Evolutionary conservation across 2,888 invertebrate species (phyloP), one percentile per base, ranked within the genome.

Genomic region (Anagyrus pseudococci): DNA sequence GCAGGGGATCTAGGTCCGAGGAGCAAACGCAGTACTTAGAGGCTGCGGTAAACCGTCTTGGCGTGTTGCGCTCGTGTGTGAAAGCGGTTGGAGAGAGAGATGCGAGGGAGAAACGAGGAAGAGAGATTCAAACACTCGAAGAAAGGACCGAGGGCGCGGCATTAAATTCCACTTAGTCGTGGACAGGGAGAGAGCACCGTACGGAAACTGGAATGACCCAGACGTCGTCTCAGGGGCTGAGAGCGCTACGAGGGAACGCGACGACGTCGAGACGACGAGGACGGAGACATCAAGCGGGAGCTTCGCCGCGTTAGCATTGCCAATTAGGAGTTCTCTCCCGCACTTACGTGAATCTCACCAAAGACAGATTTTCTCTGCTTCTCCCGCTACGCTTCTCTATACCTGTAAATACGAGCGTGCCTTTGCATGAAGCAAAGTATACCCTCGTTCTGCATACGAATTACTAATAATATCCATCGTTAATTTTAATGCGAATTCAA

Each of bases 131-230:
- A n/a, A 15, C 55, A 48, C 55, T 17, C 33, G 52, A 33, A 40
- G 40, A 57, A 53, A 53, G n/a, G 49, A 44, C 7, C 19, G 48
- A 61, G 52, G 56, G 65, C 47, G 49, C n/a, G 69, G 68, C 70
- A 70, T 71, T 72, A 73, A 75, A 75, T 77, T 72, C 71, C 71
- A 72, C 70, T 74, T 71, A 71, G 69, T 8, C 26, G 26, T 17
- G 49, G 56, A 50, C 43, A 17, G 33, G 22, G 58, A n/a, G n/a
- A 15, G 13, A 25, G 19, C 22, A 8, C 25, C 26, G n/a, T 15
- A 43, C 13, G 54, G 29, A 47, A 43, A 46, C 46, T 15, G 37
- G 37, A 58, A 43, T 25, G 49, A 49, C 44, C 23, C 19, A 17
- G 8, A 3, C 25, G 3, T 6, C n/a, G n/a, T n/a, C n/a, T n/a